These are phyloP conservation scores for Pocillopora meandrina DNA, from an alignment of 92 coral and sea anemone genomes.

Conservation along the genomic window DNA sequence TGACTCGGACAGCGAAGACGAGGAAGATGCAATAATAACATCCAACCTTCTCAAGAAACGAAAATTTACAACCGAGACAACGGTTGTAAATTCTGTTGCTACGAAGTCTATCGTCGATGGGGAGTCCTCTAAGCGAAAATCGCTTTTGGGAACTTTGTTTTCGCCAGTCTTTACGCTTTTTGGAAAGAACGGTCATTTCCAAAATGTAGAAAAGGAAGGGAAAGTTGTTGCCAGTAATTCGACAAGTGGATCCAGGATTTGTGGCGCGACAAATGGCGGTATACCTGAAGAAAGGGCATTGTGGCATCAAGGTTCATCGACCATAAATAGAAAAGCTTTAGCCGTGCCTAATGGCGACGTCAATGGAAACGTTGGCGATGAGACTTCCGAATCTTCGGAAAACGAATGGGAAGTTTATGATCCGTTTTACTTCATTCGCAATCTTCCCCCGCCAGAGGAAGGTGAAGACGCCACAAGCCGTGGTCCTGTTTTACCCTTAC, in stretches of 20 bases:
- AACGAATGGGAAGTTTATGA: slow-evolving; percentile 90
- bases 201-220: slow-evolving; percentile 68
- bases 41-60: slow-evolving; percentile 91
- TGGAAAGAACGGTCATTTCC: slow-evolving; percentile 95
- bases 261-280: slow-evolving; percentile 63
- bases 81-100: slow-evolving; percentile 51
- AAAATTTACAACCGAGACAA: slow-evolving; percentile 88
- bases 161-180: slow-evolving; percentile 96
- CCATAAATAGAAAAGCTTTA: slow-evolving; percentile 34
- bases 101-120: slow-evolving; percentile 43
- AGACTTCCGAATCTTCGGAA: slow-evolving; percentile 50
- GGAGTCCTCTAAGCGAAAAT: slow-evolving; percentile 78
- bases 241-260: slow-evolving; percentile 60
- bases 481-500: slow-evolving; percentile 88
- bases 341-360: slow-evolving; percentile 80
- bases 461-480: slow-evolving; percentile 81
- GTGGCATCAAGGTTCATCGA: slow-evolving; percentile 46
- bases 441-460: slow-evolving; percentile 90
- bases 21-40: slow-evolving; percentile 92
- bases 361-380: slow-evolving; percentile 91
- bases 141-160: slow-evolving; percentile 93
- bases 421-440: slow-evolving; percentile 94
- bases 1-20: slow-evolving; percentile 79
- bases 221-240: slow-evolving; percentile 38
- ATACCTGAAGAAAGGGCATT: slow-evolving; percentile 25